These are phyloP conservation scores for Melanophora roralis DNA, from an alignment of 2,888 invertebrate species.

Conservation along the genomic window DNA sequence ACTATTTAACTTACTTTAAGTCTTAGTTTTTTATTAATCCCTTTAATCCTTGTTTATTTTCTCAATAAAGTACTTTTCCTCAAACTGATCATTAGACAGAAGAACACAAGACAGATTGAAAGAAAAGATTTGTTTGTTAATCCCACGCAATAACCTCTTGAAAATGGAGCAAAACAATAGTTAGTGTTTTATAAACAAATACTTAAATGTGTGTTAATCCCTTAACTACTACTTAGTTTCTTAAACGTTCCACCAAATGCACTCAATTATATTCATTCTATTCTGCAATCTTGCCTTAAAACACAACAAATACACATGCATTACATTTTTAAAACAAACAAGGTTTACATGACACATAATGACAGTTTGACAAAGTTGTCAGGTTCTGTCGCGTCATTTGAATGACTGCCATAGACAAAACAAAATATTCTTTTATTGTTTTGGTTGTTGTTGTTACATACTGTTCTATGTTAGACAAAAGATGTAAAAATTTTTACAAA, in stretches of 20 bases:
- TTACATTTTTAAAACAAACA: slow-evolving; percentile 7
- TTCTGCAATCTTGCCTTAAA: slow-evolving; percentile 7
- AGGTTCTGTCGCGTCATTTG: slow-evolving; percentile 58
- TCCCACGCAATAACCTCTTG: slow-evolving; percentile 50
- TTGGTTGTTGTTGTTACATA: slow-evolving; percentile 7
- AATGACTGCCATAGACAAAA: slow-evolving; percentile 20
- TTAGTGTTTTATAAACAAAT: slow-evolving; percentile 61
- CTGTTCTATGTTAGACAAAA: slow-evolving; percentile 24
- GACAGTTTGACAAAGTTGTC: slow-evolving; percentile 46
- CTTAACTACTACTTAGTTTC: slow-evolving; percentile 44
- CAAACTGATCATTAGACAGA: slow-evolving; percentile 43
- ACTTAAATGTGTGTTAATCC: slow-evolving; percentile 55
- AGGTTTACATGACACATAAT: slow-evolving; percentile 16
- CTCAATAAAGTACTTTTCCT: slow-evolving; percentile 52
- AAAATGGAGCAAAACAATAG: slow-evolving; percentile 60
- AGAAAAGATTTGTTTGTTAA: slow-evolving; percentile 40
- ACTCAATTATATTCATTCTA: too few relatives aligned
- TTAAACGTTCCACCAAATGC: background rate
- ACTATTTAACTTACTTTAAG: slow-evolving; percentile 46
- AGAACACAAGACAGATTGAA: slow-evolving; percentile 2
- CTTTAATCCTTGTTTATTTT: slow-evolving; percentile 35
- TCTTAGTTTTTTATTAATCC: slow-evolving; percentile 1
- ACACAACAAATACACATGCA: slow-evolving; percentile 1
- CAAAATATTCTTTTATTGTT: background rate
- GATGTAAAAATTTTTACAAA: background rate